These are phyloP conservation scores for Drosophila cyrtoloma DNA, from an alignment of 2,888 invertebrate species.

Conservation along the genomic window DNA sequence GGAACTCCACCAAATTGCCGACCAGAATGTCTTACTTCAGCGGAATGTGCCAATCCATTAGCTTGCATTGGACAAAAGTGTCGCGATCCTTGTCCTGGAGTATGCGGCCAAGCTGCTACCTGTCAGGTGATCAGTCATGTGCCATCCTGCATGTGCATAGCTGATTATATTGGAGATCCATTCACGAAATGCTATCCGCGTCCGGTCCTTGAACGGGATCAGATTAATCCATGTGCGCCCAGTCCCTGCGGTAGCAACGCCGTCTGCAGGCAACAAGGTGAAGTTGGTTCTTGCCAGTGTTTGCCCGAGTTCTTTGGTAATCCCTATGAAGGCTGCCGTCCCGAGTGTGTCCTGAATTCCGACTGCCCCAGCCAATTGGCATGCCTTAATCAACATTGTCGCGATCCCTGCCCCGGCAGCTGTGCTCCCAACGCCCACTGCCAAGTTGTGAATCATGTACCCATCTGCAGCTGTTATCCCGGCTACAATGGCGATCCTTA, in stretches of 20 bases:
- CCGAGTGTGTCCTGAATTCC: constrained; percentile 90
- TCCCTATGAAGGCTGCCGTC: constrained; percentile 90
- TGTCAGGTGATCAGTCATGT: constrained; percentile 92
- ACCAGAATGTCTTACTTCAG: constrained; percentile 90
- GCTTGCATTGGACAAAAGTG: constrained; percentile 93
- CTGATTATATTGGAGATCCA: constrained; percentile 87
- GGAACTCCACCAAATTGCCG: constrained; percentile 92
- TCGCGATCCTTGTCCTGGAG: constrained; percentile 91
- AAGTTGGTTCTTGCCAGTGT: constrained; percentile 88
- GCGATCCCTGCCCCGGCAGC: constrained; percentile 91
- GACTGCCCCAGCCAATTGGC: constrained; percentile 90
- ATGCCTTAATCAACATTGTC: constrained; percentile 90
- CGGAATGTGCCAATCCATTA: constrained; percentile 90
- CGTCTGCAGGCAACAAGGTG: constrained; percentile 85
- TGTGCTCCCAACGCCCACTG: constrained; percentile 92
- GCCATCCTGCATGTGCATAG: constrained; percentile 88
- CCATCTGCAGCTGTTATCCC: constrained; percentile 90
- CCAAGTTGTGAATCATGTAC: constrained; percentile 91
- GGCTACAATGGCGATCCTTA: constrained; percentile 90
- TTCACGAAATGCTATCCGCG: constrained; percentile 86
- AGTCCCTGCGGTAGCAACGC: constrained; percentile 89
- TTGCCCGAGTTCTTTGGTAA: constrained; percentile 88
- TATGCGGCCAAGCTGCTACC: constrained; percentile 90
- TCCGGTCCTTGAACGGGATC: constrained; percentile 70
- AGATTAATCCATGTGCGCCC: constrained; percentile 87